Evolutionary conservation across 2,113 vertebrate genomes (phyloP), one percentile per base, ranked within the genome.

Genomic region (Empidonax traillii): DNA sequence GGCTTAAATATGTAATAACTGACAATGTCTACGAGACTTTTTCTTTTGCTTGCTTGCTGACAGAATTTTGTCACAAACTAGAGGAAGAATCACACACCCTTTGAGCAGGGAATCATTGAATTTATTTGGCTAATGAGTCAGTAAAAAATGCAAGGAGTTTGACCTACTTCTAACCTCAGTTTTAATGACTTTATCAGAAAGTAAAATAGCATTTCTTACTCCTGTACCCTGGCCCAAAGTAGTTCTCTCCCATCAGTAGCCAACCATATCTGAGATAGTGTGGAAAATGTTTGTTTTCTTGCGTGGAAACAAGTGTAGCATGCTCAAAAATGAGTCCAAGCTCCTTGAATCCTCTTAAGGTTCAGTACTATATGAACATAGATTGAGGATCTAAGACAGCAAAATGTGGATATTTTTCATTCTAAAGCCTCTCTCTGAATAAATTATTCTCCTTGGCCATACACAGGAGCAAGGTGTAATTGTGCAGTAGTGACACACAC

Each of bases 401-500:
- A 84, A 84, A 88, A 69, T 14, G 16, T 19, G 24, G 31, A 12
- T 30, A 30, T 20, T 78, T 67, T 78, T 61, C 30, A 23, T 22
- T 18, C 11, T 4, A 35, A 59, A 30, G 7, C 49, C 16, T 58
- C 18, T 41, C 6, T 37, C 46, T 41, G 28, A 59, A 23, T 35
- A 35, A 62, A 44, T 10, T 13, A 2, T 35, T 73, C 14, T 74
- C 12, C 20, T 49, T 51, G 21, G 37, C 23, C 14, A 19, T 12
- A 22, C 4, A 6, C 24, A 41, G 31, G 23, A 41, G 41, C 13
- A 35, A 33, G 43, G 59, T 27, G 35, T 10, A 24, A 28, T 15
- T 59, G n/a, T 59, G 58, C n/a, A 25, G 51, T 28, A 78, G 31
- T 5, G 31, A 44, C n/a, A 33, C 0, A 0, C 1, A 17, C 5